Evolutionary conservation across 2,797 vertebrate species (phyloP).

Genomic region (Platalea minor): DNA sequence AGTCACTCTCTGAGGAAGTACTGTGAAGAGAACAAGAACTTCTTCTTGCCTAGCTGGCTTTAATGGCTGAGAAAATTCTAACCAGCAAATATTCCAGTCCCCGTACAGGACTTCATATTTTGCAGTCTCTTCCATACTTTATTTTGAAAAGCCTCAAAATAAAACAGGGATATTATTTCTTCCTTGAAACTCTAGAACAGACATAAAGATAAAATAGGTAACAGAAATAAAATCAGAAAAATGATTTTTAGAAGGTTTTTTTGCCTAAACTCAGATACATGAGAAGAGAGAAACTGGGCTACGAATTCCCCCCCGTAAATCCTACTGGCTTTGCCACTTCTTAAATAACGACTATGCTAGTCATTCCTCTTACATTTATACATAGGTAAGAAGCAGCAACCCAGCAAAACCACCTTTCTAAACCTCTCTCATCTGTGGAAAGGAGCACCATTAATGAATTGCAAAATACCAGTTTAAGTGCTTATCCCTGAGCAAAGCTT

Average conservation of each 20-base stretch:
- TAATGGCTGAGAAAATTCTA: not conserved
- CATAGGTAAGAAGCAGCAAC: not conserved
- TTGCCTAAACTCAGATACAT: not conserved
- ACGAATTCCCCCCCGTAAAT: not conserved
- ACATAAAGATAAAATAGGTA: not conserved
- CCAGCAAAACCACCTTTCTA: not conserved
- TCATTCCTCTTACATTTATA: not conserved
- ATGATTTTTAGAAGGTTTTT: not conserved
- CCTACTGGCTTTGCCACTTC: not conserved
- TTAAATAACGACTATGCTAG: not conserved
- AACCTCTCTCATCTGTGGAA: not conserved
- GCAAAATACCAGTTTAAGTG: not conserved
- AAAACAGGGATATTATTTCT: not conserved
- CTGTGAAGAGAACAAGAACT: not conserved
- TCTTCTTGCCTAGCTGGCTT: not conserved
- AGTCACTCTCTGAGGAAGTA: not conserved
- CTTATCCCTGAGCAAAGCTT: not conserved
- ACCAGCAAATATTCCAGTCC: not conserved
- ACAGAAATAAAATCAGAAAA: not conserved
- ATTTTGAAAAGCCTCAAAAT: not conserved
- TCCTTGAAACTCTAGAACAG: not conserved
- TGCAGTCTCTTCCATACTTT: not conserved
- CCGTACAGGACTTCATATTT: not conserved
- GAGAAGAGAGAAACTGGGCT: not conserved
- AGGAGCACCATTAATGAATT: not conserved